Base-by-base conservation (phyloP, 2,888 invertebrate genomes). In the Ariolimax columbianus region DNA sequence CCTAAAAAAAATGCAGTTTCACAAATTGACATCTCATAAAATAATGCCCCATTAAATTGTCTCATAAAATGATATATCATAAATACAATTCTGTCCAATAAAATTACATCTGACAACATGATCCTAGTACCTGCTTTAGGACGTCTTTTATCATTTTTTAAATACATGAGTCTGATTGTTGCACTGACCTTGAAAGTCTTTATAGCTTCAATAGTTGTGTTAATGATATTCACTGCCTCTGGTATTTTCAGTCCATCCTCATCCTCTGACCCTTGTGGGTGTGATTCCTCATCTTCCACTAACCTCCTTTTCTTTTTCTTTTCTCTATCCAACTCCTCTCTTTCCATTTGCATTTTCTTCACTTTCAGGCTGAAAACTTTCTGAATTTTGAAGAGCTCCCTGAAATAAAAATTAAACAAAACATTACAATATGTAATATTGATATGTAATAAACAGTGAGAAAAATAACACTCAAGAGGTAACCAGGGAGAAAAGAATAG, bases 381-480 rank as follows among this genome's bases (percentile, higher is more conserved):
- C 88, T 97, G 96, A 23, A 96, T 95, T 94, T 96, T 97, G 87
- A 96, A 95, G 89, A 98, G 96, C 89, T 97, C 97, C 89, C 97
- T 96, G 36, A 63, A 81, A 55, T 30, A 0, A 55, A 3, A n/a
- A 30, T 33, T 3, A 47, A 75, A 75, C 19, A 75, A 17, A 47
- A 47, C 6, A 55, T 55, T 23, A 19, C 26, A 55, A 19, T 40
- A 33, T 30, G 11, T 14, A 6, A 6, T 0, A 7, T 38, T 19
- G 23, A 9, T 70, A 30, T 38, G 23, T 38, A 70, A 23, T 7
- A 38, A 70, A 33, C 33, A 11, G 9, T 66, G 30, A 33, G n/a
- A n/a, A n/a, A n/a, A n/a, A n/a, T n/a, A n/a, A n/a, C n/a, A n/a
- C n/a, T n/a, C n/a, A n/a, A n/a, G n/a, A n/a, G n/a, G n/a, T n/a